Evolutionary conservation across 2,888 invertebrate species (phyloP).

Genomic region (Galeruca laticollis): DNA sequence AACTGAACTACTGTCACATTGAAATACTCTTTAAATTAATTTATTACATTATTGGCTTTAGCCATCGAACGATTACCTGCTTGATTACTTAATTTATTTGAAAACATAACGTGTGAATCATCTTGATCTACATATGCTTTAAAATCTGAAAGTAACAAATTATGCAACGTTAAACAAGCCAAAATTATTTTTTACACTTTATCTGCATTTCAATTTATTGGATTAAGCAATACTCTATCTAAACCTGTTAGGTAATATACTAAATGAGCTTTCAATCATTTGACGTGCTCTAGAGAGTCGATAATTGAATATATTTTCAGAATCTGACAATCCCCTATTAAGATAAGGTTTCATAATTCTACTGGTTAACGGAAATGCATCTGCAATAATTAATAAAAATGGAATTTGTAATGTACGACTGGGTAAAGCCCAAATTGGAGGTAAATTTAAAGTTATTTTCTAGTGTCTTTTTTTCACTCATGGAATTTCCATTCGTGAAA

Average conservation of each 20-base stretch:
- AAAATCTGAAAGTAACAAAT: conserved; percentile 1
- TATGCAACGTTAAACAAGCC: conserved; percentile 17
- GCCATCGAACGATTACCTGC: too few relatives aligned
- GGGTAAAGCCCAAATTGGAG: too few relatives aligned
- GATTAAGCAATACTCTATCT: conserved; percentile 13
- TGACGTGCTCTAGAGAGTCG: conserved; percentile 11
- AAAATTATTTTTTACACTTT: conserved; percentile 12
- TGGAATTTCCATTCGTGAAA: too few relatives aligned
- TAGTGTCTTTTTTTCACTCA: too few relatives aligned
- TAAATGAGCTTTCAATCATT: conserved; percentile 17
- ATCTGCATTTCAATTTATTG: conserved; percentile 12
- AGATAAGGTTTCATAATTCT: conserved; percentile 15
- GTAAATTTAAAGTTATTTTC: too few relatives aligned
- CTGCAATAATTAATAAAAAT: neutral
- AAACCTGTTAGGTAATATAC: conserved; percentile 9
- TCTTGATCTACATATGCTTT: too few relatives aligned
- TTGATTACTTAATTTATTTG: too few relatives aligned
- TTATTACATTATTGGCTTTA: too few relatives aligned
- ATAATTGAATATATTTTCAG: conserved; percentile 11
- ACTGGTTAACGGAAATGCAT: too few relatives aligned
- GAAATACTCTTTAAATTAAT: too few relatives aligned
- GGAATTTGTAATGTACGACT: conserved; percentile 14
- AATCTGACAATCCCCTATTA: conserved; percentile 8
- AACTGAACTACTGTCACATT: too few relatives aligned
- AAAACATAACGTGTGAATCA: too few relatives aligned